Base-by-base conservation (phyloP, 2,797 vertebrate genomes). In the Siniperca undulata region DNA sequence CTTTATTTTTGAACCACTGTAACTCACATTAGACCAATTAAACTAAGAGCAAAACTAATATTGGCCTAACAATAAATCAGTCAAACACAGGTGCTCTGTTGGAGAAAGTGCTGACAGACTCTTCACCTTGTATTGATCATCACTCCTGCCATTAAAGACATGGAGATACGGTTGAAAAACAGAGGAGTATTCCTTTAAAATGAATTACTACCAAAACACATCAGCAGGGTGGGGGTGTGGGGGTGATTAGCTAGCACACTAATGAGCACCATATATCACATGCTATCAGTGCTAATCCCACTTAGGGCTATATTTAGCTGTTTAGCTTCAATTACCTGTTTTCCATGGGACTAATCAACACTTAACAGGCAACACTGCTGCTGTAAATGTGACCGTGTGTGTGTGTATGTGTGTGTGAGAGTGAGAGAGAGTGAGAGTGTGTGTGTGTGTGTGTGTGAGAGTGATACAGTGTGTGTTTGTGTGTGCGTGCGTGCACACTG, bases 191-290 rank as follows among this genome's bases (percentile, higher is more conserved):
- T 60, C 55, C 80, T 86, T 85, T 77, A 83, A 91, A 30, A 80
- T 73, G n/a, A 69, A 82, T 7, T 13, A 42, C 20, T 48, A 58
- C 66, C 22, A 11, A 81, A 69, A 38, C 34, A 55, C 61, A 53
- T 17, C 1, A 62, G 78, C 1, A 2, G 48, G 38, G 52, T 24
- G 50, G 3, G 62, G 20, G n/a, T 20, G 53, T 2, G 10, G 46
- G 30, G 84, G 44, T 11, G 61, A 77, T 80, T 85, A 70, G 74
- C 60, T 80, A 70, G 73, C 71, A 44, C 71, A 40, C 86, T 94
- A 94, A 94, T 90, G 89, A 94, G 90, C 66, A 8, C 74, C 86
- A 94, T 92, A 83, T 78, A 92, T 94, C 92, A 94, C 84, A 60
- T 75, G 78, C 87, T 83, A 91, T 93, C 91, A 83, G 74, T 46